phyloP scores from a whole-genome alignment of 2,797 vertebrate species.

The Megalops cyprinoides region DNA sequence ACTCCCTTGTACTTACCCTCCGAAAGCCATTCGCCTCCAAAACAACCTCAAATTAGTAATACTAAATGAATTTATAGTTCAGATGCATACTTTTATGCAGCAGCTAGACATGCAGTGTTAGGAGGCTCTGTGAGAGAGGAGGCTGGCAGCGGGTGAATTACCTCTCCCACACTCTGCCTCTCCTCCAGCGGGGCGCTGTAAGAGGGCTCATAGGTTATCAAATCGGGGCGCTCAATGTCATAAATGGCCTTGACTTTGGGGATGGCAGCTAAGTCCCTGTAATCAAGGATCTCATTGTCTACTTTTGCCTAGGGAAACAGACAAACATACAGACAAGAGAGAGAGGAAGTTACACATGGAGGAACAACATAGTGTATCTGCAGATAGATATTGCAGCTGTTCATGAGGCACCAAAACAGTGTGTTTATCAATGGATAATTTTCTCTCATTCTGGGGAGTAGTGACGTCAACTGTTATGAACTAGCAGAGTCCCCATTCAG shows the following conservation, averaged over 20 bases:
- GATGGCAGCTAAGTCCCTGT: conserved; percentile 99
- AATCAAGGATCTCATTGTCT: conserved; percentile 99
- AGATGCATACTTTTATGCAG: too few relatives aligned
- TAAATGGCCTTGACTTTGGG: conserved; percentile 99
- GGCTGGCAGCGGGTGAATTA: too few relatives aligned
- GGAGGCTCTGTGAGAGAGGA: conserved; percentile 13
- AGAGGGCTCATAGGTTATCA: conserved; percentile 98
- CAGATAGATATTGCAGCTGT: background rate
- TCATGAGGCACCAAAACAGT: too few relatives aligned
- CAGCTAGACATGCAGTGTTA: background rate
- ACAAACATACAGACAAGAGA: too few relatives aligned
- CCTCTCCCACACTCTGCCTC: conserved; percentile 96
- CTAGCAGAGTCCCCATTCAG: too few relatives aligned
- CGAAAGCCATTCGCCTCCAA: too few relatives aligned
- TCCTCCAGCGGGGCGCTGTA: conserved; percentile 92
- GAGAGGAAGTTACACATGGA: conserved; percentile 29
- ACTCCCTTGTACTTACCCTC: too few relatives aligned
- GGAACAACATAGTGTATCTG: background rate
- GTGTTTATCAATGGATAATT: too few relatives aligned
- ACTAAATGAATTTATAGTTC: too few relatives aligned
- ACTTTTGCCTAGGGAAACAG: conserved; percentile 93
- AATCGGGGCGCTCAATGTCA: conserved; percentile 98
- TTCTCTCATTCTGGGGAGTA: too few relatives aligned
- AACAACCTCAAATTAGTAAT: too few relatives aligned
- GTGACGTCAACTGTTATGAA: too few relatives aligned